Evolutionary conservation across 2,888 invertebrate species (phyloP), one percentile per base, ranked within the genome.

Genomic region (Anthrax anthrax): DNA sequence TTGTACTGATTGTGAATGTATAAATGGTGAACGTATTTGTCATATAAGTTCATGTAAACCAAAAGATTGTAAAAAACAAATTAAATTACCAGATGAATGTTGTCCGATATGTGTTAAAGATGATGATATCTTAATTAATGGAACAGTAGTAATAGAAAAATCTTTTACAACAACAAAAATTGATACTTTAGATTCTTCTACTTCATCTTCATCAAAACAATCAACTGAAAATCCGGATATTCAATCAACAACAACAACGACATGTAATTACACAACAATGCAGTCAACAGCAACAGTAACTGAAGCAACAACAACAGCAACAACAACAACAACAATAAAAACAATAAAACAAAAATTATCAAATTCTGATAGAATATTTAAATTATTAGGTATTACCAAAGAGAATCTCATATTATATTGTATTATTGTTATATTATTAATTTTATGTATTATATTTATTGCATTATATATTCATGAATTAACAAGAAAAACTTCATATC

Each of bases 1-100:
- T 18, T 63, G 61, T 29, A 55, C 44, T 9, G 44, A 49, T 6
- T 65, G 65, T 44, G 51, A 32, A 18, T 63, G 63, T 38, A 44
- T 48, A 5, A 42, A 53, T 47, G 64, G 57, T 4, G 44, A 55
- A 0, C 51, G 45, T 1, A 16, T 37, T 19, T 18, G 32, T 36
- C n/a, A n/a, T 8, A 36, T 16, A 16, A 36, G 36, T 16, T 16
- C 32, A 8, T 52, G 52, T 40, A 42, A 23, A 39, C 3, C 42
- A 37, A 29, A 46, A 36, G 39, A 39, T 27, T 52, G 52, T 42
- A 37, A 34, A 16, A 44, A 47, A 38, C 43, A 44, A 46, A 42
- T 44, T 14, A 46, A 42, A 23, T 18, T 40, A 2, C 40, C 16
- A 9, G 47, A 49, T 34, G 45, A 46, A 44, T 52, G 52, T 39